Base-by-base conservation (phyloP, 2,113 vertebrate species). In the Anguilla japonica region DNA sequence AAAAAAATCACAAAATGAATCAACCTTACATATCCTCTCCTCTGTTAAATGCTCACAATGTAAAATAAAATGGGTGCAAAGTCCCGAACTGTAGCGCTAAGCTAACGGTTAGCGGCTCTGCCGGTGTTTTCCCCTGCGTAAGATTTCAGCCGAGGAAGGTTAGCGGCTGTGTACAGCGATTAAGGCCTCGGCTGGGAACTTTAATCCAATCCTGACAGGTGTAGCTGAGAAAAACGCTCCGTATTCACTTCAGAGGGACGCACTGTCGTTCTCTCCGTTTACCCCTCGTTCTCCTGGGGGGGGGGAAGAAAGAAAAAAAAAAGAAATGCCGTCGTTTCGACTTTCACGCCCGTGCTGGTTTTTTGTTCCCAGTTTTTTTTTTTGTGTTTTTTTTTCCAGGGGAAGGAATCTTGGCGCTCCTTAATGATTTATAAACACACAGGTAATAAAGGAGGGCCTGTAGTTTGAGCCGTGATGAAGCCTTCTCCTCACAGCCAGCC, bases 401-500 rank as follows among this genome's bases (percentile, higher is more conserved):
- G 94, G 92, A 96, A 96, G 96, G 90, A 93, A 96, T 95, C 95
- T 90, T 89, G 94, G 92, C 95, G 96, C 95, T 95, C 96, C 96
- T 95, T 93, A 90, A 97, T 98, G 97, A 98, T 98, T 98, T 98
- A 98, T 97, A 98, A 98, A 98, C 97, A 98, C 95, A 96, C 97
- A 96, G 95, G 96, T 97, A 97, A 97, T 97, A 97, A 97, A 99
- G 96, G 97, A 94, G 91, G 94, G 94, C 93, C 94, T 96, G 96
- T 95, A 97, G 96, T 97, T 98, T 97, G 97, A 97, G 97, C 96
- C 93, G 95, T 96, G 97, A 96, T 96, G 97, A 96, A 97, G 95
- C 96, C 94, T 96, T 96, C 96, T 96, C 95, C 95, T 94, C 95
- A 94, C 92, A 63, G 94, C 95, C 94, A 91, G 94, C 95, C 50